Percentiles rank a stretch among this genome's conserved stretches.
These are phyloP conservation scores for Vulpes vulpes DNA, from an alignment of 2,113 vertebrate species.

Conservation along the genomic window DNA sequence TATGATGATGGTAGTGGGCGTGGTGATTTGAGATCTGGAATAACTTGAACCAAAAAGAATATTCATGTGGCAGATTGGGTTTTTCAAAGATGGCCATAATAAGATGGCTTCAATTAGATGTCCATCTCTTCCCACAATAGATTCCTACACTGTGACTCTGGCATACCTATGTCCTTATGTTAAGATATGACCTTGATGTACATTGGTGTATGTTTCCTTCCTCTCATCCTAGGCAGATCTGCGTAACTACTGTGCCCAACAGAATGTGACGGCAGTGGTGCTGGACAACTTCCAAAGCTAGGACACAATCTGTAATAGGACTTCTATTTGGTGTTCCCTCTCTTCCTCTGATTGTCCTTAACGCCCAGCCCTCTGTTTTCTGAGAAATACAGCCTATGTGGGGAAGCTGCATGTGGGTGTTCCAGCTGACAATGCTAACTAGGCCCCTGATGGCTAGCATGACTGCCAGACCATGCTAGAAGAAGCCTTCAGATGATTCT, in stretches of 20 bases:
- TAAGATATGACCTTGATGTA: background rate
- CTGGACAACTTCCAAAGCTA: background rate
- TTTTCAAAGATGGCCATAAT: background rate
- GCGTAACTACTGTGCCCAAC: background rate
- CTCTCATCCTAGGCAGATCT: background rate
- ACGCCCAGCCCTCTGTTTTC: background rate
- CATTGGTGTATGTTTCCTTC: background rate
- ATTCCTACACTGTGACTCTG: background rate
- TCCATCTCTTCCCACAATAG: background rate
- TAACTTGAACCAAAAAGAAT: background rate
- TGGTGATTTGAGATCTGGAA: background rate
- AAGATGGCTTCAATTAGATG: background rate
- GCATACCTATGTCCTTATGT: background rate
- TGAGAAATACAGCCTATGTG: background rate
- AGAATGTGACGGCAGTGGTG: background rate
- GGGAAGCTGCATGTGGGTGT: background rate
- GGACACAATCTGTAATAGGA: background rate
- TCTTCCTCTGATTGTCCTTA: background rate
- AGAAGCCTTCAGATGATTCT: background rate
- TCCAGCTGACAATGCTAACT: background rate
- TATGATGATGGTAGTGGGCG: background rate
- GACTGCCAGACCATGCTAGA: background rate
- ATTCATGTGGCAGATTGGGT: background rate
- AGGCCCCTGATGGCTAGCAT: background rate
- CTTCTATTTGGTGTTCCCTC: background rate